Evolutionary conservation across 2,113 vertebrate genomes (phyloP).

Genomic region (Myotis lucifugus): DNA sequence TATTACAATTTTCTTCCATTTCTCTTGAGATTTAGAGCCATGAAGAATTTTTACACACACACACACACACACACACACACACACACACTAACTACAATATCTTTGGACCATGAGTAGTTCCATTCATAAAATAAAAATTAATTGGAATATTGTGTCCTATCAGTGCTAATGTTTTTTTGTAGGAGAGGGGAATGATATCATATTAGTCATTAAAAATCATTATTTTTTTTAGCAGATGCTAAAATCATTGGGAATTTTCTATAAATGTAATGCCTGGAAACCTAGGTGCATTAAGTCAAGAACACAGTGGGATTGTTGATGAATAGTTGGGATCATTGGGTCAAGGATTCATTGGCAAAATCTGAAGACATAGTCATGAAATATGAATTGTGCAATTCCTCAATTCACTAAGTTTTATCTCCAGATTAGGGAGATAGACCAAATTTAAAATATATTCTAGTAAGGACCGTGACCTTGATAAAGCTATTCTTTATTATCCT

Average conservation of each 20-base stretch:
- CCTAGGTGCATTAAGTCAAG: background rate
- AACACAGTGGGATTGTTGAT: background rate
- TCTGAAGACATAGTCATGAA: background rate
- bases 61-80: background rate
- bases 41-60: background rate
- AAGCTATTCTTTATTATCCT: background rate
- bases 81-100: background rate
- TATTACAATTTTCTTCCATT: background rate
- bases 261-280: background rate
- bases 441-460: background rate
- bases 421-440: rapidly evolving
- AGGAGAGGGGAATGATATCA: background rate
- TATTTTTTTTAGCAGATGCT: background rate
- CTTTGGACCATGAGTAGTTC: background rate
- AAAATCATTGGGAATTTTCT: background rate
- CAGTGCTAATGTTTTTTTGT: background rate
- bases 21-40: background rate
- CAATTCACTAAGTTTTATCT: background rate
- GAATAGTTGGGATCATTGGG: background rate
- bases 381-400: background rate
- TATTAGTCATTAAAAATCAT: background rate
- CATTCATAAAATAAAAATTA: background rate
- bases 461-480: background rate
- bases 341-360: background rate
- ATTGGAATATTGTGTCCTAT: background rate